Conservation (phyloP, 1,140 invertebrate genomes). For the Drosophila suzukii region DNA sequence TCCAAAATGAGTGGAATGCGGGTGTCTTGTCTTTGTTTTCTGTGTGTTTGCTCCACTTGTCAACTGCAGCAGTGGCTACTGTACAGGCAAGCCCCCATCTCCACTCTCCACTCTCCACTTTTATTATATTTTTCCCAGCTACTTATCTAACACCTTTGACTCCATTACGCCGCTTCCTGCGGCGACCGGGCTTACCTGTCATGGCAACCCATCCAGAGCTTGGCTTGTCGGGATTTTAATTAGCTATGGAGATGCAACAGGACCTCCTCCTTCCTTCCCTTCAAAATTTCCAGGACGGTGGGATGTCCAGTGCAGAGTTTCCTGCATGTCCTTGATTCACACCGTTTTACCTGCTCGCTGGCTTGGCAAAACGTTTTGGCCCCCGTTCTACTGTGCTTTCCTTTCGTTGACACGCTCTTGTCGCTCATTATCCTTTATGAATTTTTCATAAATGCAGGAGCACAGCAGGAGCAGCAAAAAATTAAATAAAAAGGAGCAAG, state of each 20-base stretch:
- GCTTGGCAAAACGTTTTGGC: constrained; percentile 70
- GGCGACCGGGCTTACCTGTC: constrained; percentile 66
- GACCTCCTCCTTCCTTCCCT: background rate
- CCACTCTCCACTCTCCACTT: background rate
- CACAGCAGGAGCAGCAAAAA: constrained; percentile 27
- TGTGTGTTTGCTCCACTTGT: constrained; percentile 64
- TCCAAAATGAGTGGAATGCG: constrained; percentile 72
- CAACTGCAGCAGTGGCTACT: constrained; percentile 52
- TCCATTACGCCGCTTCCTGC: constrained; percentile 44
- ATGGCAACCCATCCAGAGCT: constrained; percentile 57
- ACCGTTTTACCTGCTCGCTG: constrained; percentile 73
- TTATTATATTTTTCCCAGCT: constrained; percentile 13
- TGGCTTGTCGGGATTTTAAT: constrained; percentile 69
- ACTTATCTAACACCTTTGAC: constrained; percentile 80
- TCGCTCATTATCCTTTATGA: constrained; percentile 83
- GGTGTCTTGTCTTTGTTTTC: constrained; percentile 57
- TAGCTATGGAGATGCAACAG: constrained; percentile 54
- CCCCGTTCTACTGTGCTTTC: constrained; percentile 3
- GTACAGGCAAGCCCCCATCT: background rate
- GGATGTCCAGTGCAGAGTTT: constrained; percentile 55
- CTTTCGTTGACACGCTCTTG: constrained; percentile 72
- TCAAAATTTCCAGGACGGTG: background rate
- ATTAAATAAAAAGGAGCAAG: constrained; percentile 6
- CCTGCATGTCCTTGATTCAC: constrained; percentile 51
- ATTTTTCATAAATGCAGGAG: constrained; percentile 77